These are phyloP conservation scores for Jacana jacana DNA, from an alignment of 2,113 vertebrate genomes.

Conservation along the genomic window DNA sequence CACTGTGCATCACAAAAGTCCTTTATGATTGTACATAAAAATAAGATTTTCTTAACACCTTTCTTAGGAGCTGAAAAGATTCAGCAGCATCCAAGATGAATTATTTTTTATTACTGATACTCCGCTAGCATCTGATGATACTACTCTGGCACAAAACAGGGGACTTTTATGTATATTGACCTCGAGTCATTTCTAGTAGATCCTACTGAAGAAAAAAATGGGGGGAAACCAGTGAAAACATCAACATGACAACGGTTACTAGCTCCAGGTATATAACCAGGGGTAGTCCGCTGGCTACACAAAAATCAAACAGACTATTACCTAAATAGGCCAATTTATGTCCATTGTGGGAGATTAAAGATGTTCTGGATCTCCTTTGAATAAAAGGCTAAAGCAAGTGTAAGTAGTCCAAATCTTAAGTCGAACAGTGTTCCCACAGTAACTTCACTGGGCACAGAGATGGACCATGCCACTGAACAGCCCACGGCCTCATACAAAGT, in stretches of 20 bases:
- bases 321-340: neutral
- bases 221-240: neutral
- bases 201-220: neutral
- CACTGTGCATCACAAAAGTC: neutral
- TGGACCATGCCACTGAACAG: neutral
- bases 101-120: neutral
- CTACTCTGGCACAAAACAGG: neutral
- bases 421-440: neutral
- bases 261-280: neutral
- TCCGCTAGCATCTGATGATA: neutral
- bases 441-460: neutral
- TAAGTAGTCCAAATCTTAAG: neutral
- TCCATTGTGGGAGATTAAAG: neutral
- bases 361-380: neutral
- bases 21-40: slow-evolving; percentile 6
- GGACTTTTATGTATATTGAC: neutral
- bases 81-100: neutral
- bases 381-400: neutral
- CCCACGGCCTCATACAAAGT: neutral
- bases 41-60: neutral
- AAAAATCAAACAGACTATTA: neutral
- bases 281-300: neutral
- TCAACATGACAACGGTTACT: neutral
- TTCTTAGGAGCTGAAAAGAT: neutral
- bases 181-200: neutral